phyloP scores from a whole-genome alignment of 2,797 vertebrate species.

The Lepidocolaptes lacrymiger region DNA sequence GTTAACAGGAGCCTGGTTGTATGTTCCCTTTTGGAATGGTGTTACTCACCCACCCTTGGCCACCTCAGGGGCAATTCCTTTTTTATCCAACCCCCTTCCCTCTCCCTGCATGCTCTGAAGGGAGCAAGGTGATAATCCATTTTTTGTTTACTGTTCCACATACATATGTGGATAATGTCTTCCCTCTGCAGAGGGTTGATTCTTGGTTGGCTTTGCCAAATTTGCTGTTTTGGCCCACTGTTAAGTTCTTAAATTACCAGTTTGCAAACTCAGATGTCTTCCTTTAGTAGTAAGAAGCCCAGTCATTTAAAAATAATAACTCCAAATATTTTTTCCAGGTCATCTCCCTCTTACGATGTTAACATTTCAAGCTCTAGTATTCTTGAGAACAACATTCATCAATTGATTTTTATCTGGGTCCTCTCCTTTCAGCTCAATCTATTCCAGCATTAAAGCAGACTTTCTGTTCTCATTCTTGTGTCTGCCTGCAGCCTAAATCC shows the following conservation, averaged over 20 bases:
- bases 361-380: background rate
- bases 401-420: background rate
- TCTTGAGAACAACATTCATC: background rate
- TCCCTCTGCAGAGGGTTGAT: background rate
- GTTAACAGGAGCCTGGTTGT: background rate
- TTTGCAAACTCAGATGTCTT: background rate
- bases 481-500: background rate
- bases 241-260: background rate
- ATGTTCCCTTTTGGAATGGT: background rate
- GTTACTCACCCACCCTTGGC: background rate
- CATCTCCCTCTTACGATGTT: background rate
- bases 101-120: background rate
- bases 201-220: background rate
- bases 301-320: background rate
- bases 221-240: background rate
- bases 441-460: background rate
- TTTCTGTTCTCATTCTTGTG: background rate
- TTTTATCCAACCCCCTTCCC: background rate
- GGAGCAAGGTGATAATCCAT: background rate
- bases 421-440: background rate
- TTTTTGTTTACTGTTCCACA: background rate
- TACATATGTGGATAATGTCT: accelerated
- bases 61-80: background rate
- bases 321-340: conserved; percentile 1
- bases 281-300: background rate